Evolutionary conservation across 2,113 vertebrate genomes (phyloP).

Genomic region (Pyrgilauda ruficollis): DNA sequence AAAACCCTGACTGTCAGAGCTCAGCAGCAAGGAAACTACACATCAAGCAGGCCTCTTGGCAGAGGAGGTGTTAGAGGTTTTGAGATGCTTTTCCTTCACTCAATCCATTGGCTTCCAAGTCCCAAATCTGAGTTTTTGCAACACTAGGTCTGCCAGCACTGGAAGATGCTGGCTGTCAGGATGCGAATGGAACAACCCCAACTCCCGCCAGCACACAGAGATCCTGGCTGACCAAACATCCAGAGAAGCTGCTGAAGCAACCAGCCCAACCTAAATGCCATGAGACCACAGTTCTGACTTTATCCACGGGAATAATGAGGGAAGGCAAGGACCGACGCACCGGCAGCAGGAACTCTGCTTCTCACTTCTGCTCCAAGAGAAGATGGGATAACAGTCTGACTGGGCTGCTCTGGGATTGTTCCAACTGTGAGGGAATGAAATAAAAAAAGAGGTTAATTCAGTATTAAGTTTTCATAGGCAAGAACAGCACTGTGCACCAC

Average conservation of each 20-base stretch:
- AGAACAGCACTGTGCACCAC: background rate
- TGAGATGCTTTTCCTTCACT: background rate
- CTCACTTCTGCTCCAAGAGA: slow-evolving; percentile 71
- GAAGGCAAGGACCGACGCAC: slow-evolving; percentile 31
- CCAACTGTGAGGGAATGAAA: slow-evolving; percentile 74
- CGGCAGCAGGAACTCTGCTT: slow-evolving; percentile 61
- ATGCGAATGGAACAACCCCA: background rate
- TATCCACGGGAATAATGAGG: background rate
- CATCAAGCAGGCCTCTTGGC: background rate
- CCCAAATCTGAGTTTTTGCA: background rate
- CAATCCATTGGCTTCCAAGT: background rate
- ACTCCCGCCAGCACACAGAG: background rate
- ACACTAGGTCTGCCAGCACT: background rate
- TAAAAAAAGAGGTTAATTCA: background rate
- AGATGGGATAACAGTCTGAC: slow-evolving; percentile 72
- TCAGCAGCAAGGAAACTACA: background rate
- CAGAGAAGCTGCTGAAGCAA: background rate
- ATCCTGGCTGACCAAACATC: background rate
- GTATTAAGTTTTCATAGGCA: background rate
- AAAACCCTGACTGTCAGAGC: background rate
- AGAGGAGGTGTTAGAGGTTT: background rate
- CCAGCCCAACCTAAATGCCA: background rate
- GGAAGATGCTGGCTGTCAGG: rapidly evolving
- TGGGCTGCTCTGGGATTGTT: slow-evolving; percentile 80
- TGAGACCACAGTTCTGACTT: background rate